Percentiles rank a stretch among this genome's conserved stretches.
These are phyloP conservation scores for Perca fluviatilis DNA, from an alignment of 2,113 vertebrate genomes.

Conservation along the genomic window DNA sequence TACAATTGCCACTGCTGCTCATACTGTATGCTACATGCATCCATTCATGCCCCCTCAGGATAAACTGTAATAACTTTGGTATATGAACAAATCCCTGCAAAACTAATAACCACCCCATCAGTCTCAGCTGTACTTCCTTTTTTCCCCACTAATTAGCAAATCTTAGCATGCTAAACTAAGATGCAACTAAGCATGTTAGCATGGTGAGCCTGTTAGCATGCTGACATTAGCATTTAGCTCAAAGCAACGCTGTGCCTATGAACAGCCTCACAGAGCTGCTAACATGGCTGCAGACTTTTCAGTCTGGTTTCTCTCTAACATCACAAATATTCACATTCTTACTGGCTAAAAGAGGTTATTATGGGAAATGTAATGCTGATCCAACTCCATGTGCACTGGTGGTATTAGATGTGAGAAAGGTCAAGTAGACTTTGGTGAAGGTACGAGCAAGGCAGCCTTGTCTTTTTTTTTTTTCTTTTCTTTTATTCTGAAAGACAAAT, in stretches of 20 bases:
- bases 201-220: background rate
- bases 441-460: background rate
- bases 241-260: background rate
- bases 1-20: too few relatives aligned
- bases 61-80: too few relatives aligned
- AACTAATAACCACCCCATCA: too few relatives aligned
- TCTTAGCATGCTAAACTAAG: background rate
- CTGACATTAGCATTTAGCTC: background rate
- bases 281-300: background rate
- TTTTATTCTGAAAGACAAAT: conserved; percentile 26
- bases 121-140: background rate
- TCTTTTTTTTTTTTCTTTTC: conserved; percentile 35
- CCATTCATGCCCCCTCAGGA: too few relatives aligned
- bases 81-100: too few relatives aligned
- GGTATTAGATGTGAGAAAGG: background rate
- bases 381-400: background rate
- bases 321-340: background rate
- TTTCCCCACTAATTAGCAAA: too few relatives aligned
- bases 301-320: background rate
- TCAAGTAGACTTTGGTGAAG: background rate
- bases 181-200: background rate
- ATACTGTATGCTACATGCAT: too few relatives aligned
- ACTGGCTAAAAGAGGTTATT: background rate
- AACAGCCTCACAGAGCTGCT: background rate
- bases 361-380: background rate